Evolutionary conservation across 2,113 vertebrate genomes (phyloP).

Genomic region (Austrofundulus limnaeus): DNA sequence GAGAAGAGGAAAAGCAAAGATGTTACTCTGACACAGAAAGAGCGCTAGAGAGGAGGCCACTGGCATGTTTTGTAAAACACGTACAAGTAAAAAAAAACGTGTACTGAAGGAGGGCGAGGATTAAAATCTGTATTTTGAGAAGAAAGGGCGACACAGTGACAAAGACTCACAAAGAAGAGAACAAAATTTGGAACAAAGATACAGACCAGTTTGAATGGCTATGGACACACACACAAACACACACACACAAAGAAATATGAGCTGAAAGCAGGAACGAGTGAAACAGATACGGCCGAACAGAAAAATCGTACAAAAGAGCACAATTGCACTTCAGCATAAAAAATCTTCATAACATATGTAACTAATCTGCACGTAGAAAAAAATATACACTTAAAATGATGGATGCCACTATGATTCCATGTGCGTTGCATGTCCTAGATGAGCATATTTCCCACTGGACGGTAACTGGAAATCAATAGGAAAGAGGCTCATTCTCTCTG

Average conservation of each 20-base stretch:
- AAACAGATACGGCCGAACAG: constrained; percentile 1
- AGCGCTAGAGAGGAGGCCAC: neutral
- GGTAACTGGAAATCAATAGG: constrained; percentile 60
- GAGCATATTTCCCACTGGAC: constrained; percentile 42
- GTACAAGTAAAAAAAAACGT: neutral
- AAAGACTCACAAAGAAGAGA: neutral
- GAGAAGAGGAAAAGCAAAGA: constrained; percentile 16
- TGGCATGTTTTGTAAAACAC: constrained; percentile 25
- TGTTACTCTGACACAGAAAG: constrained; percentile 4
- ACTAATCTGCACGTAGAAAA: too few species aligned
- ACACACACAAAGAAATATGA: too few species aligned
- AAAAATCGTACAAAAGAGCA: constrained; percentile 16
- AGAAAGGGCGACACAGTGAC: neutral
- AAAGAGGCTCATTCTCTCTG: constrained; percentile 28
- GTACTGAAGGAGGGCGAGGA: neutral
- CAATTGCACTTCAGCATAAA: constrained; percentile 20
- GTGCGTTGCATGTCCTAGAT: constrained; percentile 11
- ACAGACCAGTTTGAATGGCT: neutral
- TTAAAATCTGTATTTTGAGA: neutral
- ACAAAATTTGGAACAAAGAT: neutral
- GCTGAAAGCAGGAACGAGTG: neutral
- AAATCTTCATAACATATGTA: too few species aligned
- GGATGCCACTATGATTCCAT: constrained; percentile 12
- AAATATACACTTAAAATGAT: constrained; percentile 21
- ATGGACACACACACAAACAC: neutral